Base-by-base conservation (phyloP, 2,113 vertebrate species). In the Arizona elegans region DNA sequence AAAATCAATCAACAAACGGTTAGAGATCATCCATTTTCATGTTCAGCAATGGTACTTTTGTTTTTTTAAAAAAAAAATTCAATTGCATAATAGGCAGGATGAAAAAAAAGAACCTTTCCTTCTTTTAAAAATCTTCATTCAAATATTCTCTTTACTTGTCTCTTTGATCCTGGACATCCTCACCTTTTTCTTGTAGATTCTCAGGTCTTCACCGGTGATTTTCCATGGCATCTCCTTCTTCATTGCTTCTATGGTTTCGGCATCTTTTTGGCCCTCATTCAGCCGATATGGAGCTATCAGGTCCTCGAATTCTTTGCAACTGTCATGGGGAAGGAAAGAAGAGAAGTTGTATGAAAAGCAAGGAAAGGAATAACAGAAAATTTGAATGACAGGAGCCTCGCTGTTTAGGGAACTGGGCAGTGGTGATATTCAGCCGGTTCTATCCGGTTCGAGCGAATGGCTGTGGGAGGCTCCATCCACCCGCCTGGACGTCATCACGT, bases 281-380 rank as follows among this genome's bases (percentile, higher is more conserved):
- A 98, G 85, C 86, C 93, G 95, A 95, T 97, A 97, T 92, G 97
- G 97, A 93, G 97, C 95, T 55, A 98, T 91, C 24, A 94, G 95
- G 23, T 98, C 97, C 95, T 97, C 96, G 94, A 98, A 98, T 86
- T 95, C 90, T 88, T 96, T 97, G 91, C 96, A 81, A 86, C 98
- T 98, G 87, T 26, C 19, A n/a, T 1, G 38, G 91, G 56, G 43
- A 85, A 70, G n/a, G 38, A 54, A 87, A 75, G 52, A 19, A 29
- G 1, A 17, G 33, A 87, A 21, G 50, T 33, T 12, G 75, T 43
- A 62, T 17, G 11, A n/a, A 29, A 92, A 87, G 19, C 10, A 17
- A 23, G 21, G 43, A 26, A 8, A 15, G 24, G 53, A 50, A 7
- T 55, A 15, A n/a, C 13, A 9, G 24, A 26, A 23, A 58, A n/a